Base-by-base conservation (phyloP, 2,113 vertebrate species). In the Amphiprion ocellaris region DNA sequence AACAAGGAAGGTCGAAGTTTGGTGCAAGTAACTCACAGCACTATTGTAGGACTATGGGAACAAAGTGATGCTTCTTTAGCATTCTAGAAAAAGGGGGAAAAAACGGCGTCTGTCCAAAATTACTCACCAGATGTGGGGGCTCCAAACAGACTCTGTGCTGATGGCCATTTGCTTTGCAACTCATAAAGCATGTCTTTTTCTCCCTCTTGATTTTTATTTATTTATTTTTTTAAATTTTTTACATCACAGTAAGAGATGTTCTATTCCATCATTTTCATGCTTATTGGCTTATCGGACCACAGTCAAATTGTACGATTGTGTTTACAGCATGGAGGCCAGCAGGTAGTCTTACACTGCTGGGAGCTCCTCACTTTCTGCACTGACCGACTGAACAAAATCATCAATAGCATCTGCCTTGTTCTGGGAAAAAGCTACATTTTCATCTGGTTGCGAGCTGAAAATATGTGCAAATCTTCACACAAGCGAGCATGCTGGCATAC, bases 131-230 rank as follows among this genome's bases (percentile, higher is more conserved):
- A 80, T 85, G 44, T 74, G 26, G 19, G 26, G n/a, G 28, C 17
- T 63, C 26, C 17, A 54, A 72, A 68, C 11, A 28, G 58, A 65
- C 7, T 3, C 12, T 52, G 41, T 4, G 6, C 39, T 65, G 70
- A 77, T 33, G 41, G 74, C 66, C 62, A 83, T 81, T 37, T 50
- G 78, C 50, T 78, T 73, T 54, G 9, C 47, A 64, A 26, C 37
- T 56, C 53, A 65, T 66, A 28, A 53, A 62, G 4, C 24, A 11
- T 44, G 1, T 10, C 16, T 50, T 74, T 49, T 24, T 24, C 15
- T 49, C 19, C 33, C 33, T 37, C 33, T 37, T 37, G 33, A 37
- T 66, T 14, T 70, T 26, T 10, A 49, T 19, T 5, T 52, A 7
- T 54, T 8, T 4, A 26, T 26, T 26, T 26, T 26, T 26, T 26